These are phyloP conservation scores for Dinomys branickii DNA, from an alignment of 2,113 vertebrate species.

Conservation along the genomic window DNA sequence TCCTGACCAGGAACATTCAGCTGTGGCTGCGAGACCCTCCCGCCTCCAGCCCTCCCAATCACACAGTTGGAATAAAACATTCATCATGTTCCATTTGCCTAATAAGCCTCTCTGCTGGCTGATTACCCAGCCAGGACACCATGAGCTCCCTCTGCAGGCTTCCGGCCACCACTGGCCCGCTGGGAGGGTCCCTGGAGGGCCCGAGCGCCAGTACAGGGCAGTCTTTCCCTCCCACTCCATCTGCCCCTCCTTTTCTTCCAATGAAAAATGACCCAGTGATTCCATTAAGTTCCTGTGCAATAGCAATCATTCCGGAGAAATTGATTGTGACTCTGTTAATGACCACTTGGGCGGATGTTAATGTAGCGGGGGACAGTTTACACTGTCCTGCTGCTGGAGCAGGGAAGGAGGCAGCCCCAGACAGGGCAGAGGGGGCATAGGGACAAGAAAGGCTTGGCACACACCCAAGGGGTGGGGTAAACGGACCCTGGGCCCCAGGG, in stretches of 20 bases:
- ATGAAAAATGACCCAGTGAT: slow-evolving; percentile 61
- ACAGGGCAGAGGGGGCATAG: background rate
- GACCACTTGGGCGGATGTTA: slow-evolving; percentile 63
- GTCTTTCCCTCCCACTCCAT: background rate
- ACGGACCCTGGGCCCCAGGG: background rate
- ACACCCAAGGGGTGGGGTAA: too few species aligned
- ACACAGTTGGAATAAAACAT: background rate
- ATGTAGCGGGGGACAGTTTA: slow-evolving; percentile 52
- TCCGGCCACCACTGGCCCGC: background rate
- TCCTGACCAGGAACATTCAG: background rate
- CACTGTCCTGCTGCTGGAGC: background rate
- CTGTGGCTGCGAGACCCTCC: background rate
- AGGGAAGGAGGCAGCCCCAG: background rate
- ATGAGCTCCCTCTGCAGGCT: background rate
- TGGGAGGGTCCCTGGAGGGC: background rate
- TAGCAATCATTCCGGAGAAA: slow-evolving; percentile 61
- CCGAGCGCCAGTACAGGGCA: background rate
- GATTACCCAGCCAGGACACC: slow-evolving; percentile 12
- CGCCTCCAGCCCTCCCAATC: background rate
- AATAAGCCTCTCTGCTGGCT: slow-evolving; percentile 29
- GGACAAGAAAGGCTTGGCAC: background rate
- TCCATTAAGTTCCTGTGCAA: slow-evolving; percentile 66
- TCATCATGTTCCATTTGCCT: background rate
- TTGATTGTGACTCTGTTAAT: slow-evolving; percentile 67
- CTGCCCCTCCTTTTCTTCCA: background rate